Evolutionary conservation across 2,888 invertebrate species (phyloP), one percentile per base, ranked within the genome.

Genomic region (Antitype chi): DNA sequence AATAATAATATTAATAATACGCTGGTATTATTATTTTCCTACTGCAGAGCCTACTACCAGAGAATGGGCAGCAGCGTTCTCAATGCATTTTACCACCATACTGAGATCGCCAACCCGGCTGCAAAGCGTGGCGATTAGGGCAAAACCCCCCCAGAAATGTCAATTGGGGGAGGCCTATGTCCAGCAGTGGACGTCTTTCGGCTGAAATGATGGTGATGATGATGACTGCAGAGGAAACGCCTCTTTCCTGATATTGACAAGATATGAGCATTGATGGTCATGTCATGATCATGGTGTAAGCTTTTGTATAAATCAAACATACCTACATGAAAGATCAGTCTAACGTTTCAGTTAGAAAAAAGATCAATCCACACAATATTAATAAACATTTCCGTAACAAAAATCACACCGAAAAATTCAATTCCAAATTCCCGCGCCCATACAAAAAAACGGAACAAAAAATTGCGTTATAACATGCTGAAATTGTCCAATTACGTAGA

Each of bases 401-500:
- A 80, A 74, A 75, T 68, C 63, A 75, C 28, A 20, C 28, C 13
- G 7, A 63, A 74, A 87, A 72, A 76, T 74, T 76, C 63, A 85
- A 82, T 66, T 20, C 32, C 15, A 23, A 15, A 73, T 60, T 67
- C 49, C 23, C 6, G 17, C 4, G 28, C 2, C 13, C 23, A 32
- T 6, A 55, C 11, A 57, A 53, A 53, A 52, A 74, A 74, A 81
- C 13, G 20, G 4, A 66, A 28, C 15, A 47, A 73, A 75, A 74
- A 76, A 64, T n/a, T 47, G 59, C 68, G 70, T 71, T 85, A 83
- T 77, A 81, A 71, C 73, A 71, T 70, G 17, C 68, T 47, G 47
- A 86, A 88, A 88, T 86, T 76, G 82, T 82, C 76, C 87, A 88
- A 87, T 86, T 85, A 87, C 59, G 32, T 76, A 67, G 60, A 79